Base-by-base conservation (phyloP, 2,797 vertebrate genomes). In the Gobio occitaniae region DNA sequence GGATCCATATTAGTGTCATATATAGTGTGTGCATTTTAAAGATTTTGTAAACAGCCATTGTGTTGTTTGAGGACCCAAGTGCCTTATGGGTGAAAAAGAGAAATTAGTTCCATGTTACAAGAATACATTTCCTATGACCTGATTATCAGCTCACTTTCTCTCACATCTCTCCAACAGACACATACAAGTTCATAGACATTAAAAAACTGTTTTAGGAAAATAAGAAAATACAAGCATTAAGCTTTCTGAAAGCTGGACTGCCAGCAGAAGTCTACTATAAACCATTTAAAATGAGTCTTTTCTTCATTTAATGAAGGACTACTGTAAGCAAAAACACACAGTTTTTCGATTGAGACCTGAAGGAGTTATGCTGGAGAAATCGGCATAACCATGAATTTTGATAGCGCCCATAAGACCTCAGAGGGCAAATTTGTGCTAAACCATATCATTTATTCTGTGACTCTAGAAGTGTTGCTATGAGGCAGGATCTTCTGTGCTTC, bases 401-500 rank as follows among this genome's bases (percentile, higher is more conserved):
- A 50, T 76, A 66, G 61, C 7, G 16, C n/a, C 25, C n/a, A n/a
- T 11, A 78, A 78, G 52, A 59, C 21, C 77, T 61, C 69, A 13
- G 59, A 69, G 76, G 41, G 82, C 80, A 66, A 21, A 25, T 78
- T 54, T 84, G 50, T 83, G 38, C 59, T 79, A 70, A 74, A 72
- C 61, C 66, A 77, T 86, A 85, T 86, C 41, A 88, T 78, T 69
- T 76, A 69, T 74, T 85, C 19, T 82, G 12, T 80, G 61, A 56
- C 44, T 76, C 56, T 63, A 78, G 59, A 69, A 56, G 78, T 86
- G 65, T 82, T 86, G 85, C 87, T 86, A 72, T 75, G 44, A 83
- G 81, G 78, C 80, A 84, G 65, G 71, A 84, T 86, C 83, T 80
- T 87, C 74, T 79, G 83, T 6, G 63, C 78, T 68, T 68, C 32